Conservation (phyloP, 2,888 invertebrate genomes). For the Drosophila eohydei region DNA sequence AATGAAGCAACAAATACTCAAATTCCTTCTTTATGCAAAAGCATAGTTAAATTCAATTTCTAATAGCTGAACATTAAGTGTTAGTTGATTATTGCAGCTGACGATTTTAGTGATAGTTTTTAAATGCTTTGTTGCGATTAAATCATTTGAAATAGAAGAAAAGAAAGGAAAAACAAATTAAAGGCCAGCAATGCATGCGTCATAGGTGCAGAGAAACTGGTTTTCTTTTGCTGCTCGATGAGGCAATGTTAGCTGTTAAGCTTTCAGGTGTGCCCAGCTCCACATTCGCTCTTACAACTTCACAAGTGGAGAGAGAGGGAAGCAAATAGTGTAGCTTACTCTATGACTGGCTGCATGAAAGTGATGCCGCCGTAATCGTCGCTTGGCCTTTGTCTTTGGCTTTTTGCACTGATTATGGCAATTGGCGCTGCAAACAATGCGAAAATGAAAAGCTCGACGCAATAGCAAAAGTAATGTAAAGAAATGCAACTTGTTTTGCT, state of each 20-base stretch:
- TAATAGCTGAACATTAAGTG: not conserved
- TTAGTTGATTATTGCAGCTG: constrained; percentile 7
- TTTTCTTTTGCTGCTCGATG: constrained; percentile 53
- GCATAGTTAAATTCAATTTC: too few relatives aligned
- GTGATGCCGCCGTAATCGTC: constrained; percentile 70
- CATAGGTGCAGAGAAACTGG: constrained; percentile 68
- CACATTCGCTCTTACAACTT: constrained; percentile 24
- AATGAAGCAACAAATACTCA: too few relatives aligned
- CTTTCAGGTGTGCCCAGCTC: constrained; percentile 64
- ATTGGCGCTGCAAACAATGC: constrained; percentile 76
- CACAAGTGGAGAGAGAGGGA: not conserved
- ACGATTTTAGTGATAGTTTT: constrained; percentile 6
- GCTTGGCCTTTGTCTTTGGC: constrained; percentile 75
- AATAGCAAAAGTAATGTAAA: constrained; percentile 66
- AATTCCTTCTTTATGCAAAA: too few relatives aligned
- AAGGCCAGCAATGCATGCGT: constrained; percentile 61
- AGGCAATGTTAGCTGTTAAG: constrained; percentile 77
- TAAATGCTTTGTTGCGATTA: constrained; percentile 16
- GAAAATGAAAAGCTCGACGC: constrained; percentile 65
- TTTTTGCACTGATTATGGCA: constrained; percentile 80
- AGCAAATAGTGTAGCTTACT: not conserved
- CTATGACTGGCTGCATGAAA: constrained; percentile 52
- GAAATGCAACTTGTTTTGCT: constrained; percentile 58
- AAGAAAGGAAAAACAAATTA: constrained; percentile 30
- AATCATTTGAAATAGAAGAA: constrained; percentile 37